Base-by-base conservation (phyloP, 64 coral and sea anemone genomes). In the Montipora cactus region DNA sequence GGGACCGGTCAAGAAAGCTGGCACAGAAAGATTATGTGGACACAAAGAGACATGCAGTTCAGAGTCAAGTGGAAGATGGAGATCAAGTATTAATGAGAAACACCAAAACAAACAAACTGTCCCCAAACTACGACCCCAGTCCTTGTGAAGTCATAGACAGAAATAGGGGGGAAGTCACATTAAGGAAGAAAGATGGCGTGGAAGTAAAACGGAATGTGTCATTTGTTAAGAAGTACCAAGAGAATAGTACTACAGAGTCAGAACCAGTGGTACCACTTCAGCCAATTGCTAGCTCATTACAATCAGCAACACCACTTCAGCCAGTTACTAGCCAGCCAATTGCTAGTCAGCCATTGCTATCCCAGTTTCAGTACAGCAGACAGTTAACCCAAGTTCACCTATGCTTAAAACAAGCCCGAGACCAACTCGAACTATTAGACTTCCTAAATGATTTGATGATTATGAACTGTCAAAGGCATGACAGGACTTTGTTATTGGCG, bases 401-500 rank as follows among this genome's bases (percentile, higher is more conserved):
- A 55, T 7, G 44, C 15, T 79, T 11, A 16, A 21, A 45, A 19
- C 10, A 47, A n/a, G 47, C 37, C 49, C 47, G 18, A 79, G 77
- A 45, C 77, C 77, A 79, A 79, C 77, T 79, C 77, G 77, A 79
- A 79, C 16, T 50, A 53, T 79, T n/a, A 53, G 47, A 69, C 67
- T 69, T 69, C 67, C 8, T 69, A 69, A 69, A 69, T 15, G 52
- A 77, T 11, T 77, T 77, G 28, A 77, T 55, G 52, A 55, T 55
- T 55, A 55, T 55, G 52, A 55, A 8, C 77, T 79, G 28, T 79
- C 47, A 53, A 79, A 79, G 47, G 47, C 2, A 48, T 47, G 13
- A 47, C 37, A 8, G 44, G 76, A 78, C 44, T 47, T 47, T 79
- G 77, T 79, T 53, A 55, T 47, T 57, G 7, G 77, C 1, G 47